Conservation (phyloP, 2,888 invertebrate species). For the Pyrrhia umbra region DNA sequence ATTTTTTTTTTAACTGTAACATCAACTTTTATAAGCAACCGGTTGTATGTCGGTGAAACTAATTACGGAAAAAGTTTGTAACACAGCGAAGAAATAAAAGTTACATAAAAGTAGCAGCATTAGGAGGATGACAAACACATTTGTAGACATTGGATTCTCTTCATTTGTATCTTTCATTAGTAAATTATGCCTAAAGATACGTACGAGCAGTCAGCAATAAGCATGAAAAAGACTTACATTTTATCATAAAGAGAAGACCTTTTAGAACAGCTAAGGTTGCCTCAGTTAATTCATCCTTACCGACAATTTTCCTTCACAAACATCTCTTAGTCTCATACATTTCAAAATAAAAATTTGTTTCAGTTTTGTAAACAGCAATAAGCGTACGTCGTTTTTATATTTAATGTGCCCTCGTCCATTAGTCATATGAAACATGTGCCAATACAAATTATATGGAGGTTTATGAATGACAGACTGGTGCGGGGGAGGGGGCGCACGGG, state of each 20-base stretch:
- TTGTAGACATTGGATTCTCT: slow-evolving; percentile 6
- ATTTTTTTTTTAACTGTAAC: too few species aligned
- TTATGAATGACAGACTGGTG: slow-evolving; percentile 88
- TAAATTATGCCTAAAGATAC: slow-evolving; percentile 20
- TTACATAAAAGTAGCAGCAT: slow-evolving; percentile 18
- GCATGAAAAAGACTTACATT: slow-evolving; percentile 27
- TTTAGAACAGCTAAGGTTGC: slow-evolving; percentile 29
- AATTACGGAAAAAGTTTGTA: slow-evolving; percentile 26
- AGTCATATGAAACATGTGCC: slow-evolving; percentile 90
- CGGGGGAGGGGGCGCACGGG: slow-evolving; percentile 58
- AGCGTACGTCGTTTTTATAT: slow-evolving; percentile 80
- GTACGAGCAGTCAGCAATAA: slow-evolving; percentile 21
- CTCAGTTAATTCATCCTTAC: slow-evolving; percentile 36
- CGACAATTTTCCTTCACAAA: slow-evolving; percentile 38
- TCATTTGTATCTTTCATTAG: too few species aligned
- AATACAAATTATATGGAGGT: slow-evolving; percentile 90
- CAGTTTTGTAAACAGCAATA: slow-evolving; percentile 76
- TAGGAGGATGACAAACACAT: slow-evolving; percentile 13
- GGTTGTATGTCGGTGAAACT: background rate
- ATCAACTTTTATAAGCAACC: background rate
- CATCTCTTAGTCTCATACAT: slow-evolving; percentile 45
- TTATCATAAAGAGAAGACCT: slow-evolving; percentile 26
- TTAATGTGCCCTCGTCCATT: slow-evolving; percentile 86
- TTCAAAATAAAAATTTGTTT: slow-evolving; percentile 60
- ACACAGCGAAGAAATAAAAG: background rate